Percentiles rank a stretch among this genome's conserved stretches.
Evolutionary conservation across 1,140 invertebrate genomes (phyloP).

Genomic region (Physella acuta): DNA sequence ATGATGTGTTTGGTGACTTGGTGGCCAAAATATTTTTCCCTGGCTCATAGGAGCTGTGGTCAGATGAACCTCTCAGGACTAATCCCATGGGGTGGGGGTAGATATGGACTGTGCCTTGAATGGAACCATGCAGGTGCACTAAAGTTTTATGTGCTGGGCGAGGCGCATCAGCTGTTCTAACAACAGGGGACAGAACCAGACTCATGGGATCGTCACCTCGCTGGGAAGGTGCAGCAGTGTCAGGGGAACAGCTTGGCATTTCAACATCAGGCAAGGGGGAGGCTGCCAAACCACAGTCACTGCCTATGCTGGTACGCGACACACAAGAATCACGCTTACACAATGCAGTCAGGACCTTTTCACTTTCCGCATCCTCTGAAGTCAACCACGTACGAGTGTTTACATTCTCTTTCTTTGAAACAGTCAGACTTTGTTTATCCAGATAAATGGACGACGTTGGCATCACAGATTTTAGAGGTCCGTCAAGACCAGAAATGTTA

Average conservation of each 20-base stretch:
- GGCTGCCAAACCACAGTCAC: not conserved
- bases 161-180: too few relatives aligned
- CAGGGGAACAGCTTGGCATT: not conserved
- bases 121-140: too few relatives aligned
- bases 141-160: too few relatives aligned
- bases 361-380: not conserved
- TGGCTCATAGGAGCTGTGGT: too few relatives aligned
- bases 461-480: not conserved
- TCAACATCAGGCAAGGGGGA: conserved; percentile 16
- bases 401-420: not conserved
- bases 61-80: too few relatives aligned
- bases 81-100: too few relatives aligned
- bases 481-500: not conserved
- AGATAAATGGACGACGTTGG: not conserved
- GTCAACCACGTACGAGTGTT: not conserved
- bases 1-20: too few relatives aligned
- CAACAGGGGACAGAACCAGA: not conserved
- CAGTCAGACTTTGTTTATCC: too few relatives aligned
- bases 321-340: not conserved
- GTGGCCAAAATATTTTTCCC: too few relatives aligned
- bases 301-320: not conserved
- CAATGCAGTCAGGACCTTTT: not conserved
- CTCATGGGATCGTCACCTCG: not conserved
- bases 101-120: too few relatives aligned
- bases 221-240: not conserved